Base-by-base conservation (phyloP, 2,113 vertebrate species). In the Typhlomys cinereus region DNA sequence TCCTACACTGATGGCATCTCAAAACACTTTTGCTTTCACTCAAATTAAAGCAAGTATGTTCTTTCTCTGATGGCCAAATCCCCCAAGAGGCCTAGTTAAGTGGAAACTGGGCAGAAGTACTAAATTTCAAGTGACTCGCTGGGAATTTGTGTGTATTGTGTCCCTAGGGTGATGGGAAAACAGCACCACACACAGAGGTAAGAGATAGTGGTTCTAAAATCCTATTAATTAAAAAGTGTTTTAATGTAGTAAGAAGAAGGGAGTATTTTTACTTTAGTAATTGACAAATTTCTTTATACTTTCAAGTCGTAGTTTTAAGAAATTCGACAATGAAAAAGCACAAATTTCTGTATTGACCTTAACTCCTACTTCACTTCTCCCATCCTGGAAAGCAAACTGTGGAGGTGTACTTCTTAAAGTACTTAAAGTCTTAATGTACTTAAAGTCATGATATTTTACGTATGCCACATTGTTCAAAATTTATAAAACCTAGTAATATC, bases 11-110 rank as follows among this genome's bases (percentile, higher is more conserved):
- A 74, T 67, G 14, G 17, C 10, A 39, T 90, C 50, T 94, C 54
- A 89, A 85, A 36, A 85, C n/a, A 54, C 81, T 86, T 94, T 94
- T 36, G 67, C 39, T 81, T 75, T 93, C 67, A 84, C n/a, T 85
- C 8, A 29, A 93, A 85, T 86, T 70, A 88, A 87, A 92, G 34
- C 71, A 70, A 92, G 23, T 67, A 11, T 50, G 17, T 79, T 85
- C 59, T 88, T 94, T 89, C 59, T 92, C 27, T 64, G 29, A 69
- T n/a, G 39, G 29, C 34, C 89, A 88, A 48, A 91, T 92, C 57
- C 50, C 62, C 67, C 67, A 61, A 92, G 25, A 78, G 20, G 1
- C 27, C 92, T 61, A 91, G 82, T 93, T 89, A 96, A 82, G 85
- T 2, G 93, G 69, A 90, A 92, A 44, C 27, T 41, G 14, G 39